Evolutionary conservation across 1,140 invertebrate species (phyloP).

Genomic region (Papilio dardanus): DNA sequence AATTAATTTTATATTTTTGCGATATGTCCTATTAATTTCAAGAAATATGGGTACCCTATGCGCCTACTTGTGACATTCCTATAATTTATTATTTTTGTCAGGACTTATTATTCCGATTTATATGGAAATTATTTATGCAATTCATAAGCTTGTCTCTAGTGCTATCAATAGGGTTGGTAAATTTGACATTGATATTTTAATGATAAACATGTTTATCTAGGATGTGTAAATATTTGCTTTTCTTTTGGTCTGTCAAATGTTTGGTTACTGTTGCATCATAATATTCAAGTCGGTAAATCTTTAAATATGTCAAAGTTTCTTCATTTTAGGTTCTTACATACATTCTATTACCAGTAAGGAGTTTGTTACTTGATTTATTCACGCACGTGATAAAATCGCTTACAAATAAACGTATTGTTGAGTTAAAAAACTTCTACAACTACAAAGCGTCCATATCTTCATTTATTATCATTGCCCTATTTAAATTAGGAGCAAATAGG

Average conservation of each 20-base stretch:
- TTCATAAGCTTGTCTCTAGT: neutral
- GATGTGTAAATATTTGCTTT: conserved; percentile 2
- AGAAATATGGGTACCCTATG: neutral
- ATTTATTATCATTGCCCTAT: conserved; percentile 35
- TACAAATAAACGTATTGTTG: neutral
- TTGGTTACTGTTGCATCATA: neutral
- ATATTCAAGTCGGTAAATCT: neutral
- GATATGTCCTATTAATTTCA: neutral
- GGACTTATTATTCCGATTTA: conserved; percentile 5
- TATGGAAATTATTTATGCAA: conserved; percentile 4
- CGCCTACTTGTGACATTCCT: conserved; percentile 3
- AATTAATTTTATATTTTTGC: neutral
- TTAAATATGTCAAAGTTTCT: neutral
- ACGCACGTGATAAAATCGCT: conserved; percentile 1
- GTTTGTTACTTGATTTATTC: neutral
- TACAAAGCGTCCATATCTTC: conserved; percentile 27
- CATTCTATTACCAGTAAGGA: too few relatives aligned
- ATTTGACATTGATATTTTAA: conserved; percentile 18
- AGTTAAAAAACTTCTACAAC: neutral
- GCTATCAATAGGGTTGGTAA: neutral
- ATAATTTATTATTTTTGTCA: conserved; percentile 27
- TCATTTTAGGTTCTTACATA: too few relatives aligned
- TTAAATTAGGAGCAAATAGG: conserved; percentile 26
- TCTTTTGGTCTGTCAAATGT: neutral
- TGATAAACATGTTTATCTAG: conserved; percentile 13